phyloP scores from a whole-genome alignment of 2,113 vertebrate genomes.

The Carassius carassius region DNA sequence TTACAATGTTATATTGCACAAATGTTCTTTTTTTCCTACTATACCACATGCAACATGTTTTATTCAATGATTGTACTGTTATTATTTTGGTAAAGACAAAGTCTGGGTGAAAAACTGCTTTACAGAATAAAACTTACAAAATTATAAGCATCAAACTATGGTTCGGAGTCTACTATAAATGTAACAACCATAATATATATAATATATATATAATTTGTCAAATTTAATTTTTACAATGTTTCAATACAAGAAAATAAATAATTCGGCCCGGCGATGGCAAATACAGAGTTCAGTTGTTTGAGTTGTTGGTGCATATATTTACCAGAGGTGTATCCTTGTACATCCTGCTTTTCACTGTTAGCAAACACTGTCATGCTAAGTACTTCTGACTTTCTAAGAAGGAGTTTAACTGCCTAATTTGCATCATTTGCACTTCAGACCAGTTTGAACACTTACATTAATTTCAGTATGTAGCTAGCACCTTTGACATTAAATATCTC shows the following conservation, averaged over 20 bases:
- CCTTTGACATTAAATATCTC: background rate
- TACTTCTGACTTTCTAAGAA: background rate
- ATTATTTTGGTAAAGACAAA: background rate
- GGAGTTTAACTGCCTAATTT: constrained; percentile 8
- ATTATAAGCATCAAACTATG: background rate
- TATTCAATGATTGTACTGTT: background rate
- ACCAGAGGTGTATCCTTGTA: constrained; percentile 69
- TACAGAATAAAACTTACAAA: background rate
- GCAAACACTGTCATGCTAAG: constrained; percentile 47
- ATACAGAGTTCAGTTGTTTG: constrained; percentile 45
- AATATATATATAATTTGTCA: background rate
- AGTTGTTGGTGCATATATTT: constrained; percentile 65
- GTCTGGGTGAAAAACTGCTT: background rate
- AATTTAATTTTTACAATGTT: background rate
- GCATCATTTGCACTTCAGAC: too few relatives aligned
- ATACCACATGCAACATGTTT: background rate
- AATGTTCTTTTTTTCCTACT: background rate
- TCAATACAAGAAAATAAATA: background rate
- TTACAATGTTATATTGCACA: background rate
- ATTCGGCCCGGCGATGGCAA: background rate
- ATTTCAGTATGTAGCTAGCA: background rate
- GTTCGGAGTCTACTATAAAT: background rate
- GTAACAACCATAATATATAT: background rate
- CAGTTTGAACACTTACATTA: background rate
- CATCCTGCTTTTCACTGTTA: constrained; percentile 73